A percentile compares a stretch with the other conserved stretches of the same genome.
phyloP scores from a whole-genome alignment of 2,797 vertebrate species.

The Microtus californicus region DNA sequence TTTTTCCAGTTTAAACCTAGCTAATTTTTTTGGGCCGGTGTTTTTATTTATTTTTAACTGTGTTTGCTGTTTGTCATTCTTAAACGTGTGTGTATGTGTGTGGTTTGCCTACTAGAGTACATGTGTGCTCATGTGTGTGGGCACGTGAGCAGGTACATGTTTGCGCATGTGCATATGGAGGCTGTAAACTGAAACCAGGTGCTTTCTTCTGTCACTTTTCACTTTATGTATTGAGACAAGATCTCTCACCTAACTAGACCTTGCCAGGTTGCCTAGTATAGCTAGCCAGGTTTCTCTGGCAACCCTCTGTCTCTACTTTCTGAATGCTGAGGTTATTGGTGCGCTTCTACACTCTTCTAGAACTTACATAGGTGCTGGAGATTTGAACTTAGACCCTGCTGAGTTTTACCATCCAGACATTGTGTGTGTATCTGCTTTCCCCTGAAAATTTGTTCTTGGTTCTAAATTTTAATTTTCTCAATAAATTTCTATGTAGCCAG shows the following conservation, averaged over 20 bases:
- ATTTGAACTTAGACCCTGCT: background rate
- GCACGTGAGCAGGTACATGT: too few relatives aligned
- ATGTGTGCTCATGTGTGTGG: background rate
- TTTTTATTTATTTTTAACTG: background rate
- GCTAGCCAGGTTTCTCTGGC: background rate
- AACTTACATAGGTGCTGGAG: background rate
- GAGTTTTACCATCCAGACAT: background rate
- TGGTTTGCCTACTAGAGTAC: background rate
- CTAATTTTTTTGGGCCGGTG: background rate
- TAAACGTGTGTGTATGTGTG: background rate
- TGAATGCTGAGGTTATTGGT: too few relatives aligned
- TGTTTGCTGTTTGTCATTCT: background rate
- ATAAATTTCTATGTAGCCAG: slow-evolving; percentile 14
- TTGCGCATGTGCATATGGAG: background rate
- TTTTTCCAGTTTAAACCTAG: background rate
- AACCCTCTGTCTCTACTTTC: background rate
- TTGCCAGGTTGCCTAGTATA: background rate
- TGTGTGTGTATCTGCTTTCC: background rate
- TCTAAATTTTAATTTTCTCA: slow-evolving; percentile 43
- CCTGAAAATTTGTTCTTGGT: slow-evolving; percentile 22
- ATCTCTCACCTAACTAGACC: background rate
- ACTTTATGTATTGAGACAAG: background rate
- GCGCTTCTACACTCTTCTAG: background rate
- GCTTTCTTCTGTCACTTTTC: background rate
- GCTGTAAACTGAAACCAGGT: background rate